phyloP scores from a whole-genome alignment of 2,888 invertebrate species.

The Oxyteleia sp. region DNA sequence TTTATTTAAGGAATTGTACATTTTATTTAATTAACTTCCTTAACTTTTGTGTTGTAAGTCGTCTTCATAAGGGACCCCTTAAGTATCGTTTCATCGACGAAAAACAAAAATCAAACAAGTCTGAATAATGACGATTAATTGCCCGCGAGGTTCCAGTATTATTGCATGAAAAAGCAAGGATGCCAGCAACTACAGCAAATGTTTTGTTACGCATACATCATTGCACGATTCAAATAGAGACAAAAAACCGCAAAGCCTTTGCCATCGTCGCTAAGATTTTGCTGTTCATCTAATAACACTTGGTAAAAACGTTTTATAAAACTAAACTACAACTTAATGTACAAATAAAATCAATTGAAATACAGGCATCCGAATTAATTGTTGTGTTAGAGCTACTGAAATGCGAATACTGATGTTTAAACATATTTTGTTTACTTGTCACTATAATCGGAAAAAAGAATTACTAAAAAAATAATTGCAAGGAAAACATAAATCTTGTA shows the following conservation, averaged over 20 bases:
- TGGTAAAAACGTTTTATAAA: not conserved
- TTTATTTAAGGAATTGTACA: too few species aligned
- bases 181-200: slow-evolving; percentile 39
- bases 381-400: not conserved
- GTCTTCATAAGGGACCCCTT: slow-evolving; percentile 12
- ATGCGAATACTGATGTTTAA: not conserved
- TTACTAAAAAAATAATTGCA: too few species aligned
- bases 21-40: not conserved
- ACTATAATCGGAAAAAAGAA: too few species aligned
- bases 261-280: slow-evolving; percentile 35
- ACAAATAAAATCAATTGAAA: slow-evolving; percentile 15
- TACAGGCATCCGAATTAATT: not conserved
- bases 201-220: slow-evolving; percentile 26
- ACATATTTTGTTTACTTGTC: too few species aligned
- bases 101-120: slow-evolving; percentile 13
- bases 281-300: slow-evolving; percentile 39
- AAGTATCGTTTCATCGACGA: slow-evolving; percentile 10
- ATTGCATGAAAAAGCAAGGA: slow-evolving; percentile 49
- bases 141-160: slow-evolving; percentile 30
- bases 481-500: too few species aligned
- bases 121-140: not conserved
- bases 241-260: slow-evolving; percentile 6
- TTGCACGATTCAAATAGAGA: not conserved
- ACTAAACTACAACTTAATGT: too few species aligned
- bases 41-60: not conserved